Conservation (phyloP, 2,113 vertebrate genomes). For the Noturus placidus region DNA sequence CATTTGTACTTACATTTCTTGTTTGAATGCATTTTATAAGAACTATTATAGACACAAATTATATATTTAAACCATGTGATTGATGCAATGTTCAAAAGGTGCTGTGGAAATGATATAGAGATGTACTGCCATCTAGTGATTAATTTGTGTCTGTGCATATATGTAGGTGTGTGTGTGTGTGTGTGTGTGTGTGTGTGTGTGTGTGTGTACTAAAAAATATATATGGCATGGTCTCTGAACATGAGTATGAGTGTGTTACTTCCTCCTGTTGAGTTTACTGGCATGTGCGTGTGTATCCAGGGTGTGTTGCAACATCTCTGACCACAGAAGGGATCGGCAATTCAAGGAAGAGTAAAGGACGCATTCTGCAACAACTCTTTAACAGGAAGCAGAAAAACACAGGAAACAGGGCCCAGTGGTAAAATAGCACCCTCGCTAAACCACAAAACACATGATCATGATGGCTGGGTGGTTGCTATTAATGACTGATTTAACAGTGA, state of each 20-base stretch:
- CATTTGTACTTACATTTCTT: not conserved
- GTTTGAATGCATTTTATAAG: not conserved
- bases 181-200: slow-evolving; percentile 10
- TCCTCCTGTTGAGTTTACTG: not conserved
- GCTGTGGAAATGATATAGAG: not conserved
- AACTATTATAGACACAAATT: not conserved
- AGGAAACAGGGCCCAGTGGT: slow-evolving; percentile 34
- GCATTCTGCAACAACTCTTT: slow-evolving; percentile 18
- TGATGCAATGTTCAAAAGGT: not conserved
- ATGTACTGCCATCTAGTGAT: not conserved
- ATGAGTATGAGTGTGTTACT: slow-evolving; percentile 9
- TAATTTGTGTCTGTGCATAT: not conserved
- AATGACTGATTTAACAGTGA: not conserved
- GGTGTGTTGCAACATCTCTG: not conserved
- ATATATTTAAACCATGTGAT: not conserved
- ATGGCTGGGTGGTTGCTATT: not conserved
- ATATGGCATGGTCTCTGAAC: slow-evolving; percentile 1
- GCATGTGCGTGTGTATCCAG: slow-evolving; percentile 1
- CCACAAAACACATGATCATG: slow-evolving; percentile 1
- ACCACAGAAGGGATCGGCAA: slow-evolving; percentile 44
- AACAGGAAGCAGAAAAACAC: slow-evolving; percentile 56
- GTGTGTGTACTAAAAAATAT: not conserved
- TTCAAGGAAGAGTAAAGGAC: slow-evolving; percentile 62
- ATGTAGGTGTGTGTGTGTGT: not conserved
- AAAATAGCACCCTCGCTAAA: slow-evolving; percentile 21